Conservation (phyloP, 2,113 vertebrate species). For the Speoplatyrhinus poulsoni region DNA sequence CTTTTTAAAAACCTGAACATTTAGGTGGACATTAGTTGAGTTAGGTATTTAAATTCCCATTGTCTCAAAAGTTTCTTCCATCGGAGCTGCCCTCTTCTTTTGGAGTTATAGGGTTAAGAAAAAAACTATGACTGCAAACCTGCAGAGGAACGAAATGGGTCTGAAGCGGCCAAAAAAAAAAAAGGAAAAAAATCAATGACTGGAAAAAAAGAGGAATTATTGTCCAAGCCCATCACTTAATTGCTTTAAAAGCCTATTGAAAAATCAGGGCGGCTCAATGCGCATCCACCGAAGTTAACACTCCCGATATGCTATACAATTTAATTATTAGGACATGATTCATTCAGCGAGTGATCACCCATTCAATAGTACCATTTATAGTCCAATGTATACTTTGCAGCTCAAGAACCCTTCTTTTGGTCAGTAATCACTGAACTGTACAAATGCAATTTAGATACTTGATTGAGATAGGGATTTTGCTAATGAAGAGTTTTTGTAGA, state of each 20-base stretch:
- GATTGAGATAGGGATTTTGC: slow-evolving; percentile 68
- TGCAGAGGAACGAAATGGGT: slow-evolving; percentile 82
- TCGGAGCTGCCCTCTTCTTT: slow-evolving; percentile 28
- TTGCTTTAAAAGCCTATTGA: slow-evolving; percentile 94
- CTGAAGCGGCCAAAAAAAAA: slow-evolving; percentile 80
- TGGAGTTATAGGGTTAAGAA: slow-evolving; percentile 83
- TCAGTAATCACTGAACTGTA: slow-evolving; percentile 77
- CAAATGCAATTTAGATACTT: slow-evolving; percentile 75
- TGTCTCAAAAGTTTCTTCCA: slow-evolving; percentile 30
- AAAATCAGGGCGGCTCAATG: slow-evolving; percentile 77
- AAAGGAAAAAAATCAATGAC: slow-evolving; percentile 88
- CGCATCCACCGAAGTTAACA: slow-evolving; percentile 72
- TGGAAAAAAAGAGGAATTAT: slow-evolving; percentile 92
- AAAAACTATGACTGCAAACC: slow-evolving; percentile 85
- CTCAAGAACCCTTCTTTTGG: slow-evolving; percentile 65
- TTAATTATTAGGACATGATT: slow-evolving; percentile 79
- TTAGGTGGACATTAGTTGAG: neutral
- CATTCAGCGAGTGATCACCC: slow-evolving; percentile 73
- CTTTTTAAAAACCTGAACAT: neutral
- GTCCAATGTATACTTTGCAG: slow-evolving; percentile 60
- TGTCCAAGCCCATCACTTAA: slow-evolving; percentile 88
- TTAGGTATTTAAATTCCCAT: slow-evolving; percentile 24
- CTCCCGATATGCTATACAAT: slow-evolving; percentile 73
- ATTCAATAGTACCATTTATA: slow-evolving; percentile 70
- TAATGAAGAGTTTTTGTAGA: slow-evolving; percentile 74